Evolutionary conservation across 2,797 vertebrate species (phyloP), one percentile per base, ranked within the genome.

Genomic region (Taenioides sp.): DNA sequence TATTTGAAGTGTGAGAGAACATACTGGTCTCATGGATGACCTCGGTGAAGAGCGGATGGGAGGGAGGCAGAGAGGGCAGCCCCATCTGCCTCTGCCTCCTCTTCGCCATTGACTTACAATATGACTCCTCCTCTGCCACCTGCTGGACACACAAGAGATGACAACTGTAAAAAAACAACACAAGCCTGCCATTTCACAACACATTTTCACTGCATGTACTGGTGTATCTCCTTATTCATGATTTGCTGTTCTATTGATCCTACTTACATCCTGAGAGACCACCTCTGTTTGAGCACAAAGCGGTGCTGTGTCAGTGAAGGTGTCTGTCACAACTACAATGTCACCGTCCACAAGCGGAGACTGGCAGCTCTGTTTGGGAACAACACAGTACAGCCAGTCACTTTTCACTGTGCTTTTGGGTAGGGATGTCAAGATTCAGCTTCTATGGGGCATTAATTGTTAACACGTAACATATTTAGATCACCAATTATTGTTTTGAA

Each of bases 21-120:
- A 37, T 73, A 98, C 97, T 98, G 2, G 97, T 95, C n/a, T 98
- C 97, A 58, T 95, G 97, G 83, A 92, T 70, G 18, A 89, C 89
- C 61, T 98, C 96, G 82, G 95, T 94, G 84, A 98, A 80, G 0
- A 99, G 94, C 0, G 98, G 97, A 81, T 98, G 97, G 71, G 96
- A 95, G 10, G 95, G 95, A 0, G 97, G 96, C 12, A 98, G 95
- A 70, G 95, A 96, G 75, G 93, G 92, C 59, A 99, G 89, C 27
- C 73, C 18, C 0, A 93, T 94, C 95, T 89, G 84, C 72, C 82
- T 74, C 73, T 97, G 95, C 1, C 95, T 94, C 54, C 95, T 95
- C 70, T 95, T 96, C 81, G 93, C 96, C 70, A 96, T 81, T 12
- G 95, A 95, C 84, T 95, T 96, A 69, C 75, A 96, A 69, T 96